A percentile compares a stretch with the other conserved stretches of the same genome.
phyloP scores from a whole-genome alignment of 2,888 invertebrate genomes.

The Altica lythri region DNA sequence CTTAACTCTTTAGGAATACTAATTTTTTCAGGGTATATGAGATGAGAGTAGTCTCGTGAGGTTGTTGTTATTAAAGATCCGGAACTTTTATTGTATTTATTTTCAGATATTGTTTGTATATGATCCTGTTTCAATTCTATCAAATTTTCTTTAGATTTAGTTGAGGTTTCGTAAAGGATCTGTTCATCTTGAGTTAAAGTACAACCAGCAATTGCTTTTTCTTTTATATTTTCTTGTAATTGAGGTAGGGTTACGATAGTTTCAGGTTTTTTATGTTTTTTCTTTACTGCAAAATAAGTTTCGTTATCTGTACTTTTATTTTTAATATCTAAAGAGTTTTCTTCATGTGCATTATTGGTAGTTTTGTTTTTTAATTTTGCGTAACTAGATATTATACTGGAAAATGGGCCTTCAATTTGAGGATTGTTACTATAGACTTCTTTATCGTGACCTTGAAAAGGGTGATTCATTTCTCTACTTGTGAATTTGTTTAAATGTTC shows the following conservation, averaged over 20 bases:
- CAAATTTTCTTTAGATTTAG: slow-evolving; percentile 9
- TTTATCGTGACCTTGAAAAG: slow-evolving; percentile 42
- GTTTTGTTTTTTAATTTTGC: slow-evolving; percentile 56
- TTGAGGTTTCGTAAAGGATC: slow-evolving; percentile 33
- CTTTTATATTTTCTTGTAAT: slow-evolving; percentile 43
- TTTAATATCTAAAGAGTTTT: slow-evolving; percentile 12
- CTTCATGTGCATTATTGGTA: slow-evolving; percentile 14
- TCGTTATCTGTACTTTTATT: slow-evolving; percentile 10
- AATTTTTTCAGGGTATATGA: slow-evolving; percentile 66
- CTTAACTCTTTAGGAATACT: slow-evolving; percentile 70
- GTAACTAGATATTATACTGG: slow-evolving; percentile 58
- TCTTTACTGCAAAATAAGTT: slow-evolving; percentile 21
- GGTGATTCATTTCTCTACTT: slow-evolving; percentile 56
- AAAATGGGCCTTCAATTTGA: slow-evolving; percentile 47
- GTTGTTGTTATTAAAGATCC: slow-evolving; percentile 35
- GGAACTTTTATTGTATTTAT: slow-evolving; percentile 36
- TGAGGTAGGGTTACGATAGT: slow-evolving; percentile 44
- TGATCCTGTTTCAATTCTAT: slow-evolving; percentile 28
- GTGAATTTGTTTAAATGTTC: slow-evolving; percentile 72
- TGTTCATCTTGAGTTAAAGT: slow-evolving; percentile 40
- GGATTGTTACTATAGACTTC: slow-evolving; percentile 41
- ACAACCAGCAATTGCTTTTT: slow-evolving; percentile 24
- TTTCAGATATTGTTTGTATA: slow-evolving; percentile 26
- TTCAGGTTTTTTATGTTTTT: slow-evolving; percentile 15
- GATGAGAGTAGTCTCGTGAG: slow-evolving; percentile 43